Evolutionary conservation across 53 echinoderm and acorn worm species (phyloP).

Genomic region (Astropecten irregularis): DNA sequence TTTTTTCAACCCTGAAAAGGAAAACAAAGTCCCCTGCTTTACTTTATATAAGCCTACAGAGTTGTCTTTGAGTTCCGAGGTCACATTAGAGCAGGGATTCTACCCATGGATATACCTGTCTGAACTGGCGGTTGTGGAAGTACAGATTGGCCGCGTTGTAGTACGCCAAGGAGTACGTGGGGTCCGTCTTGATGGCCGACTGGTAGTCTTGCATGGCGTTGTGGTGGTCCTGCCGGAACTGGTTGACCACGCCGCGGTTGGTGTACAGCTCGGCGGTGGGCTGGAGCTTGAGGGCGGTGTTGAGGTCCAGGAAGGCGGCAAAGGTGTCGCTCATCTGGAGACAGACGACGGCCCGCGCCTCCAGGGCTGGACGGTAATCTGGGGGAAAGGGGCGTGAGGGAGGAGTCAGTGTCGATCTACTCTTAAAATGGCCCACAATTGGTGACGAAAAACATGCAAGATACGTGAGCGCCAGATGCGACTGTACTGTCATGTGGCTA

Average conservation of each 20-base stretch:
- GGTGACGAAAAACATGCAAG: background rate
- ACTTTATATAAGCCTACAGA: too few relatives aligned
- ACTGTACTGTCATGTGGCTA: too few relatives aligned
- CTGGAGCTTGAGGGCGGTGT: constrained; percentile 77
- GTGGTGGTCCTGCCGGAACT: constrained; percentile 82
- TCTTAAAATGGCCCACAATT: background rate
- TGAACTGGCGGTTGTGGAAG: constrained; percentile 96
- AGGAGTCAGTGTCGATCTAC: background rate
- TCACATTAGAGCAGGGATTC: too few relatives aligned
- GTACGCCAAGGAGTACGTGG: constrained; percentile 81
- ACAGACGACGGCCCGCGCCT: constrained; percentile 90
- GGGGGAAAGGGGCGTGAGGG: too few relatives aligned
- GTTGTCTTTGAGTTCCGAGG: too few relatives aligned
- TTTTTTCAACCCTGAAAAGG: too few relatives aligned
- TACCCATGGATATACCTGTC: too few relatives aligned
- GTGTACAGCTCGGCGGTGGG: constrained; percentile 87
- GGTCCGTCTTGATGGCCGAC: constrained; percentile 86
- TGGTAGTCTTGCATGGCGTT: constrained; percentile 93
- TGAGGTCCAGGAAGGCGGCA: constrained; percentile 93
- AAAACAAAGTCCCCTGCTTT: too few relatives aligned
- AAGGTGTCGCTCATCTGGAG: constrained; percentile 96
- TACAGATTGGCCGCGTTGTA: constrained; percentile 97
- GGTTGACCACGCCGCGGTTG: constrained; percentile 94
- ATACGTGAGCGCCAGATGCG: too few relatives aligned
- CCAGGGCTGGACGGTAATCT: constrained; percentile 91